These are phyloP conservation scores for Strigamia crassipes DNA, from an alignment of 2,888 invertebrate species.

Conservation along the genomic window DNA sequence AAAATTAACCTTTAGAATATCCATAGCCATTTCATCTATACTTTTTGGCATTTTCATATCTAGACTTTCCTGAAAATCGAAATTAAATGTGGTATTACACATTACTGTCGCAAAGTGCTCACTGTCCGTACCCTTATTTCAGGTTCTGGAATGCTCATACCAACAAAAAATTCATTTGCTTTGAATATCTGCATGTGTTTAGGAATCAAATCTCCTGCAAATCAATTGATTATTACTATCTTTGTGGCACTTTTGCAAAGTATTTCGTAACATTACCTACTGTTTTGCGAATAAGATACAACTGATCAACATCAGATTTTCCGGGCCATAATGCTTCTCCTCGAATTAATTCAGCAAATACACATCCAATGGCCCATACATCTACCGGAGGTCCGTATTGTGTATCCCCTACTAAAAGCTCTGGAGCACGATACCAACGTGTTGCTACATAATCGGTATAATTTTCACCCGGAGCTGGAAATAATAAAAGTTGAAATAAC, in stretches of 20 bases:
- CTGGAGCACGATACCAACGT: conserved; percentile 97
- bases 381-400: conserved; percentile 74
- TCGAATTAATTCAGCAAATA: conserved; percentile 79
- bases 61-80: conserved; percentile 68
- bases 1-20: conserved; percentile 76
- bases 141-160: conserved; percentile 89
- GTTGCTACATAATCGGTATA: conserved; percentile 99
- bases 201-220: conserved; percentile 80
- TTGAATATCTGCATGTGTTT: conserved; percentile 95
- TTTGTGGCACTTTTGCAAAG: background rate
- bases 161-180: conserved; percentile 91
- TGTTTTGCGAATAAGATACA: conserved; percentile 92
- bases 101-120: background rate
- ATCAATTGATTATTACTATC: background rate
- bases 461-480: conserved; percentile 87
- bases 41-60: conserved; percentile 83
- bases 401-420: conserved; percentile 95
- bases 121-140: conserved; percentile 66
- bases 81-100: background rate
- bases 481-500: conserved; percentile 49
- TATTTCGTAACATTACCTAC: conserved; percentile 64
- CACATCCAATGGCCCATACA: conserved; percentile 97
- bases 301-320: conserved; percentile 96
- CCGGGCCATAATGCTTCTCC: conserved; percentile 98
- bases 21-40: conserved; percentile 71